Evolutionary conservation across 2,113 vertebrate genomes (phyloP).

Genomic region (Bubo bubo): DNA sequence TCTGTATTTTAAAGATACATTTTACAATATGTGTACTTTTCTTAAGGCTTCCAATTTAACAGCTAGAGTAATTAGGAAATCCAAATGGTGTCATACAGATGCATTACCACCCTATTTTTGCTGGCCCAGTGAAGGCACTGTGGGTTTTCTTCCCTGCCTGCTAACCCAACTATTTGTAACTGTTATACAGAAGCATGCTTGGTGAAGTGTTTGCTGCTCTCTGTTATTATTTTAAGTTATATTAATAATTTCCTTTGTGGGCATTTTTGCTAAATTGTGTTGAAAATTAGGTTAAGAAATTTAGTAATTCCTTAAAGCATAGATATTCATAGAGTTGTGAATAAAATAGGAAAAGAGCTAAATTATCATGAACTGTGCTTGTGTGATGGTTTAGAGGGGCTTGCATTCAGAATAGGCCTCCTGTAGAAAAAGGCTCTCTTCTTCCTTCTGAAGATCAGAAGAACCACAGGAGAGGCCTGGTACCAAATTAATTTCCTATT

Average conservation of each 20-base stretch:
- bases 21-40: background rate
- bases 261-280: background rate
- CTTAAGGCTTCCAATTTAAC: background rate
- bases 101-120: background rate
- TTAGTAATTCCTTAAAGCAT: background rate
- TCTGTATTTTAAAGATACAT: background rate
- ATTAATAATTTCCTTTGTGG: background rate
- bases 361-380: background rate
- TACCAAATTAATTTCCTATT: rapidly evolving
- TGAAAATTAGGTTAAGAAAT: background rate
- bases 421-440: background rate
- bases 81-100: background rate
- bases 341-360: background rate
- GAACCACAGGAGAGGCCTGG: background rate
- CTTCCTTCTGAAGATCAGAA: background rate
- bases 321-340: background rate
- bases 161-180: background rate
- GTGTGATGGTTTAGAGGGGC: background rate
- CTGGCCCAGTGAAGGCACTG: background rate
- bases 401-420: background rate
- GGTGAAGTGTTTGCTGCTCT: background rate
- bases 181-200: background rate
- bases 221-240: background rate
- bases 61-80: background rate
- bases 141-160: background rate